Evolutionary conservation across 2,888 invertebrate genomes (phyloP).

Genomic region (Scrobipalpa atriplicella): DNA sequence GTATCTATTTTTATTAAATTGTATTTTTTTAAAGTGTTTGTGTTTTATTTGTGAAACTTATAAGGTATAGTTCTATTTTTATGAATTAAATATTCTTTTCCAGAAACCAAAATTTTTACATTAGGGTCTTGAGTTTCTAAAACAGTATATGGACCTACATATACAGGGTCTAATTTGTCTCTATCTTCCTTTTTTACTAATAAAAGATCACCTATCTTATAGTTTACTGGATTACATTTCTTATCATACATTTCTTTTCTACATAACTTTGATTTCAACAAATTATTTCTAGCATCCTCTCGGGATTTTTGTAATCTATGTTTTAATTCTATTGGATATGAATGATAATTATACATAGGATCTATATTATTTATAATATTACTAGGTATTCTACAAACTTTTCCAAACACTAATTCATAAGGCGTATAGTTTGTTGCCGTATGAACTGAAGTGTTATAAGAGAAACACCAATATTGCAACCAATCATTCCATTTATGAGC

Average conservation of each 20-base stretch:
- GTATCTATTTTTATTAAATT: too few relatives aligned
- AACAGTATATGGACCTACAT: conserved; percentile 32
- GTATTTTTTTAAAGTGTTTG: too few relatives aligned
- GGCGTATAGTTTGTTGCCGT: too few relatives aligned
- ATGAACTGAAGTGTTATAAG: conserved; percentile 22
- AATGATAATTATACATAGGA: conserved; percentile 22
- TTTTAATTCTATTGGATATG: conserved; percentile 22
- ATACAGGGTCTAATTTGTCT: conserved; percentile 30
- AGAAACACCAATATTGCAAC: conserved; percentile 25
- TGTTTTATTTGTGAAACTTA: too few relatives aligned
- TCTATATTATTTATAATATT: neutral
- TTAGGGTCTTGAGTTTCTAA: conserved; percentile 26
- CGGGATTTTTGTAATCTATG: conserved; percentile 17
- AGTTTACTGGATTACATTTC: conserved; percentile 26
- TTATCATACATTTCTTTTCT: conserved; percentile 33
- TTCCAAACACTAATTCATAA: conserved; percentile 24
- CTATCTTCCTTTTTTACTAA: conserved; percentile 33
- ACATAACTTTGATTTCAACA: conserved; percentile 27
- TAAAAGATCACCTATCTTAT: conserved; percentile 29
- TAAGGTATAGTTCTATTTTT: conserved; percentile 17
- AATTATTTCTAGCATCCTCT: conserved; percentile 27
- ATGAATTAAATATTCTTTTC: neutral
- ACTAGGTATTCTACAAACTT: neutral
- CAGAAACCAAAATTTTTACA: conserved; percentile 28
- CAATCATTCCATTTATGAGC: conserved; percentile 30